Conservation (phyloP, 30 jellyfish, hydroid and myxozoan species). For the Turritopsis dohrnii region DNA sequence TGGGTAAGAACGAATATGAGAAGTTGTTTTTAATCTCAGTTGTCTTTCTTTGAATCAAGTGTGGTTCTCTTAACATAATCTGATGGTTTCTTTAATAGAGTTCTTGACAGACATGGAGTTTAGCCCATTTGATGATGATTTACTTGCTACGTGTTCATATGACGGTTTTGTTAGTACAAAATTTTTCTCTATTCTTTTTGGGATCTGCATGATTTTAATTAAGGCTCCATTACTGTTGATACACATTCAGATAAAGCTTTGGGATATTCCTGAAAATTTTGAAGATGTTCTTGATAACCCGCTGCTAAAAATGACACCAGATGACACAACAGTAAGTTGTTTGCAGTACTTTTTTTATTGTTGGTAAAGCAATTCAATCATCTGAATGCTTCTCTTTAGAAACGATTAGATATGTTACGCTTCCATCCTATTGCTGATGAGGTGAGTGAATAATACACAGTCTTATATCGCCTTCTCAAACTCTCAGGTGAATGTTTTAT, state of each 20-base stretch:
- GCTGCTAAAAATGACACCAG: slow-evolving; percentile 11
- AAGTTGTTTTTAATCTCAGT: background rate
- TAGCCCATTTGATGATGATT: slow-evolving; percentile 72
- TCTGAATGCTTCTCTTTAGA: slow-evolving; percentile 28
- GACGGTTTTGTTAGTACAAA: slow-evolving; percentile 60
- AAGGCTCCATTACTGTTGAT: background rate
- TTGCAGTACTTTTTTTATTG: too few relatives aligned
- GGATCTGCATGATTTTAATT: background rate
- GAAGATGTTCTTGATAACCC: slow-evolving; percentile 36
- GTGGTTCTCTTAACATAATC: too few relatives aligned
- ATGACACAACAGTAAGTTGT: slow-evolving; percentile 22
- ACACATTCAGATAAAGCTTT: slow-evolving; percentile 46
- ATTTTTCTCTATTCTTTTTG: too few relatives aligned
- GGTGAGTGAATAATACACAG: slow-evolving; percentile 51
- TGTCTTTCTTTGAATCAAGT: background rate
- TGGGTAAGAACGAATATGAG: background rate
- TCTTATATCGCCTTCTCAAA: too few relatives aligned
- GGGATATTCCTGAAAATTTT: slow-evolving; percentile 68
- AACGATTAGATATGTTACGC: slow-evolving; percentile 58
- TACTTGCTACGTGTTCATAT: slow-evolving; percentile 68
- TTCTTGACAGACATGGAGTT: slow-evolving; percentile 73
- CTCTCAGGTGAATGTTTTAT: too few relatives aligned
- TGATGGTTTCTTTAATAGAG: slow-evolving; percentile 28
- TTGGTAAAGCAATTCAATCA: too few relatives aligned
- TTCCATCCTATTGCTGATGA: slow-evolving; percentile 85